Percentiles rank a stretch among this genome's conserved stretches.
These are phyloP conservation scores for Melopsittacus undulatus DNA, from an alignment of 2,797 vertebrate species.

Conservation along the genomic window DNA sequence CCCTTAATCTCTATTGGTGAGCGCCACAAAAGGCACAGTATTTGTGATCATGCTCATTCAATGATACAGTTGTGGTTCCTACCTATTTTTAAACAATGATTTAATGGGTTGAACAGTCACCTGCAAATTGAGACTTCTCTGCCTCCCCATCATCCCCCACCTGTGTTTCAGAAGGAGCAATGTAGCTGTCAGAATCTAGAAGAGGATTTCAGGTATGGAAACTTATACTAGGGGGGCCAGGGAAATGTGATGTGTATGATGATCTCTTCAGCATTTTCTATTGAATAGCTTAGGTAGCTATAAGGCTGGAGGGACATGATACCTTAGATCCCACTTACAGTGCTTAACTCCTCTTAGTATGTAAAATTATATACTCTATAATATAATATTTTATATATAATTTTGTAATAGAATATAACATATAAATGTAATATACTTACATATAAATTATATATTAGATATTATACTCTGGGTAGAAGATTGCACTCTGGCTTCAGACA, in stretches of 20 bases:
- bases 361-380: background rate
- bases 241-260: background rate
- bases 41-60: background rate
- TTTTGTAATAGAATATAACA: background rate
- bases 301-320: background rate
- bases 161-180: background rate
- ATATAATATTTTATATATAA: background rate
- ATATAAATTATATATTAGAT: background rate
- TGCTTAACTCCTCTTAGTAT: background rate
- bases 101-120: background rate
- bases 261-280: background rate
- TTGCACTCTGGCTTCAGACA: background rate
- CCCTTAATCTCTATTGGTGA: background rate
- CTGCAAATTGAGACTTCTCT: background rate
- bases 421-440: background rate
- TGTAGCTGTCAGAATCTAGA: background rate
- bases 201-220: background rate
- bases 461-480: background rate
- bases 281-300: background rate
- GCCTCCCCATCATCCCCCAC: background rate
- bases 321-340: background rate
- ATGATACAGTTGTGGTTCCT: background rate
- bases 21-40: background rate
- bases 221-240: background rate
- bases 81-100: background rate